Evolutionary conservation across 2,888 invertebrate genomes (phyloP).

Genomic region (Chrysina gloriosa): DNA sequence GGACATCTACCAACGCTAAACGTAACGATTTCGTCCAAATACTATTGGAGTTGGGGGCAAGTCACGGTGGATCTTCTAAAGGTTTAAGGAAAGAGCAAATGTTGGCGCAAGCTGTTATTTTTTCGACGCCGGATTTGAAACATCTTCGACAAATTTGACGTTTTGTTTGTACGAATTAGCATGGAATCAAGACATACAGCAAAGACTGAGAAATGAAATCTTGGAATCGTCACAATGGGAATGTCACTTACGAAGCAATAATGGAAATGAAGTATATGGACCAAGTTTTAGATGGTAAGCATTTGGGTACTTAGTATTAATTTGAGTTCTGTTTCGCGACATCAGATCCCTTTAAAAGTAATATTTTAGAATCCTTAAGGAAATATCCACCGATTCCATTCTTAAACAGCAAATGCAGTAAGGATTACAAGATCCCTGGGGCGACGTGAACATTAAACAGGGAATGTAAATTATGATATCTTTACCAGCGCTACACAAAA

Average conservation of each 20-base stretch:
- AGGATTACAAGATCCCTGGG: constrained; percentile 66
- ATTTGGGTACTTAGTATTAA: constrained; percentile 64
- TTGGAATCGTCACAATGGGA: constrained; percentile 53
- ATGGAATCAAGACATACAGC: constrained; percentile 60
- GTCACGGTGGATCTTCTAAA: constrained; percentile 13
- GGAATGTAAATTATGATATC: constrained; percentile 69
- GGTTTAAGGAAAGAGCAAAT: constrained; percentile 42
- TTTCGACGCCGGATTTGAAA: constrained; percentile 64
- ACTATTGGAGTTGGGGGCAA: constrained; percentile 52
- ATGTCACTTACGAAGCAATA: too few species aligned
- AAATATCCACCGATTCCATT: constrained; percentile 61
- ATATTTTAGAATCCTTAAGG: constrained; percentile 56
- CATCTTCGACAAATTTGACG: constrained; percentile 61
- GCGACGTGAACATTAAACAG: constrained; percentile 65
- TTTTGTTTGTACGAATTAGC: constrained; percentile 62
- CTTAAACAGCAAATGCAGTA: constrained; percentile 67
- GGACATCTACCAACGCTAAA: constrained; percentile 47
- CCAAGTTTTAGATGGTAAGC: too few species aligned
- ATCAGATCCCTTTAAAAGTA: too few species aligned
- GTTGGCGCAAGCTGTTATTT: constrained; percentile 61
- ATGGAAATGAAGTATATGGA: too few species aligned
- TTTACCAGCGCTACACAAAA: constrained; percentile 69
- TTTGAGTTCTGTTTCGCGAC: too few species aligned
- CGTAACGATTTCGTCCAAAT: constrained; percentile 60
- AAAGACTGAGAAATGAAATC: constrained; percentile 62